These are phyloP conservation scores for Zaprionus camerounensis DNA, from an alignment of 1,140 invertebrate species.

Conservation along the genomic window DNA sequence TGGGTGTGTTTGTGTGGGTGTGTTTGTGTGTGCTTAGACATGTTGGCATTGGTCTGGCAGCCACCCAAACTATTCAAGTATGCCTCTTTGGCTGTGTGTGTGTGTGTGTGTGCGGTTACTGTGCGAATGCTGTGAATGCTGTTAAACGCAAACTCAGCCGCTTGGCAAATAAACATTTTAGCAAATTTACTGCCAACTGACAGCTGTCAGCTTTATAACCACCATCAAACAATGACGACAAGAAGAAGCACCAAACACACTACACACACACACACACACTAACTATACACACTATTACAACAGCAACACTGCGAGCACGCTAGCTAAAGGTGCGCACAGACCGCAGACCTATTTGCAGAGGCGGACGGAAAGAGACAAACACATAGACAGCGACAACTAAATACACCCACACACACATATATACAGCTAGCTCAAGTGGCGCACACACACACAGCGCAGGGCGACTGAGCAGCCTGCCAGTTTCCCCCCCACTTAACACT, in stretches of 20 bases:
- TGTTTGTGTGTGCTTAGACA: slow-evolving; percentile 51
- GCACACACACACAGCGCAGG: slow-evolving; percentile 26
- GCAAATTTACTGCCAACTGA: slow-evolving; percentile 83
- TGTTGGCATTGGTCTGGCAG: slow-evolving; percentile 61
- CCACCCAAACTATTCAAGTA: slow-evolving; percentile 57
- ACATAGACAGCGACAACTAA: slow-evolving; percentile 66
- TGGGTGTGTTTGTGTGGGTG: slow-evolving; percentile 27
- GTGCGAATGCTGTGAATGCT: slow-evolving; percentile 44
- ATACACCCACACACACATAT: slow-evolving; percentile 43
- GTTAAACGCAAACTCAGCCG: slow-evolving; percentile 78
- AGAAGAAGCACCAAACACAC: slow-evolving; percentile 9
- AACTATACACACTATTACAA: slow-evolving; percentile 15
- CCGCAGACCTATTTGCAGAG: slow-evolving; percentile 68
- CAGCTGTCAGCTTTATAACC: slow-evolving; percentile 83
- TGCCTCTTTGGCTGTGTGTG: slow-evolving; percentile 39
- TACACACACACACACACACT: neutral
- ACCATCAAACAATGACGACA: slow-evolving; percentile 75
- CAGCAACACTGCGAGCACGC: slow-evolving; percentile 28
- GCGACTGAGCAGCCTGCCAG: slow-evolving; percentile 52
- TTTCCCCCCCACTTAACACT: slow-evolving; percentile 79
- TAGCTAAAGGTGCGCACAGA: slow-evolving; percentile 63
- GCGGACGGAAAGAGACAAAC: slow-evolving; percentile 27
- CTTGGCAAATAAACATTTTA: slow-evolving; percentile 83
- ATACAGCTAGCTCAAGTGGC: slow-evolving; percentile 47
- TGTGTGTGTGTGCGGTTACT: slow-evolving; percentile 18